Conservation (phyloP, 2,888 invertebrate genomes). For the Sisyra nigra region DNA sequence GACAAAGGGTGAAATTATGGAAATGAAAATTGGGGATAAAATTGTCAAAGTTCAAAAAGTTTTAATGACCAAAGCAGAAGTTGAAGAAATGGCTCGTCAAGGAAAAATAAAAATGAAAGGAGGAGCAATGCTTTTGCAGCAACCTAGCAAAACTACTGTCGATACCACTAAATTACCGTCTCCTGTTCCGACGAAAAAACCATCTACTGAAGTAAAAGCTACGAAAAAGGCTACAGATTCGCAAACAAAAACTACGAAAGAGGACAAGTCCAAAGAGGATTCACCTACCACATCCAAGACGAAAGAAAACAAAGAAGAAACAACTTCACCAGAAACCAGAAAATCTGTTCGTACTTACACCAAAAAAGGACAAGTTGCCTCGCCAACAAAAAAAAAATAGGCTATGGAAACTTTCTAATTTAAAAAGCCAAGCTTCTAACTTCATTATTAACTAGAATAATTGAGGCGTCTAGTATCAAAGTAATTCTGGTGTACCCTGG, state of each 20-base stretch:
- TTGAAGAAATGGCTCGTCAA: conserved; percentile 46
- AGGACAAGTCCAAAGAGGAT: neutral
- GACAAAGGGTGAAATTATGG: conserved; percentile 12
- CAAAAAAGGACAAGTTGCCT: conserved; percentile 8
- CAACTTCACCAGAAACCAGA: conserved; percentile 6
- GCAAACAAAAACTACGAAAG: neutral
- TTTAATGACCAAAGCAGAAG: conserved; percentile 48
- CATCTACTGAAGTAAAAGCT: neutral
- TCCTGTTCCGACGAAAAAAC: neutral
- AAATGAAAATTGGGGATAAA: conserved; percentile 43
- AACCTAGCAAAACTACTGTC: conserved; percentile 7
- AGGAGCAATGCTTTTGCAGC: conserved; percentile 18
- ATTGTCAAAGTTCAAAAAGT: conserved; percentile 47
- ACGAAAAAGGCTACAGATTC: neutral
- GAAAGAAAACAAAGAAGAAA: conserved; percentile 5
- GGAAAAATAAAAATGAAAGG: conserved; percentile 46
- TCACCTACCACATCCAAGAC: conserved; percentile 1
- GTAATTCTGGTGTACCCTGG: too few species aligned
- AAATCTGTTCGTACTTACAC: conserved; percentile 10
- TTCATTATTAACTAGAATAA: too few species aligned
- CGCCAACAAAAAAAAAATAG: conserved; percentile 8
- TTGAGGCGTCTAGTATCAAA: too few species aligned
- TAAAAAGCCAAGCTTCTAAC: too few species aligned
- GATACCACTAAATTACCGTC: conserved; percentile 6
- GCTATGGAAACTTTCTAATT: too few species aligned